Conservation (phyloP, 2,888 invertebrate genomes). For the Folsomia manolachei region DNA sequence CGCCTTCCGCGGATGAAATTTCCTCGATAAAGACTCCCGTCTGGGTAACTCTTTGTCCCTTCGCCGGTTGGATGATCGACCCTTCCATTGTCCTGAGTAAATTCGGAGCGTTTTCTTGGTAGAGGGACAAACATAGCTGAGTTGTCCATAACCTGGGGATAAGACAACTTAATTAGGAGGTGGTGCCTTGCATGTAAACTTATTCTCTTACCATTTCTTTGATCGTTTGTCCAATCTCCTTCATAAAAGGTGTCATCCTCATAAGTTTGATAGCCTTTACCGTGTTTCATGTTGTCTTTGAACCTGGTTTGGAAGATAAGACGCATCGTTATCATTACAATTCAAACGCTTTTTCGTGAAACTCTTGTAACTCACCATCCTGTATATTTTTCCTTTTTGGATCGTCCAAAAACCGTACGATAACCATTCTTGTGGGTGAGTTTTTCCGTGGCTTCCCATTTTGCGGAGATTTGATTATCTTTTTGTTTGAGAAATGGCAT, state of each 20-base stretch:
- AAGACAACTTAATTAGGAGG: not conserved
- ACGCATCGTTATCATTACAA: not conserved
- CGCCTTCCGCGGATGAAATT: slow-evolving; percentile 61
- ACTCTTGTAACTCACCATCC: slow-evolving; percentile 36
- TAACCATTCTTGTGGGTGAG: slow-evolving; percentile 43
- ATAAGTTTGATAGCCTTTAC: slow-evolving; percentile 53
- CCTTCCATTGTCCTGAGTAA: slow-evolving; percentile 43
- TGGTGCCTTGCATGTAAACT: not conserved
- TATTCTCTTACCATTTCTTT: slow-evolving; percentile 55
- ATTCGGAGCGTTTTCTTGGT: slow-evolving; percentile 36
- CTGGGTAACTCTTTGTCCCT: slow-evolving; percentile 51
- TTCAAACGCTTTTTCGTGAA: not conserved
- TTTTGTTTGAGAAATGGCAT: slow-evolving; percentile 41
- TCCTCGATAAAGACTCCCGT: slow-evolving; percentile 67
- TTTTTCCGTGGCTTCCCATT: slow-evolving; percentile 30
- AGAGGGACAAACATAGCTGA: slow-evolving; percentile 33
- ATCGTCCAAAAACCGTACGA: slow-evolving; percentile 39
- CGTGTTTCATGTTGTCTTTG: slow-evolving; percentile 42
- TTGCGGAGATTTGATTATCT: slow-evolving; percentile 20
- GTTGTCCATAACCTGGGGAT: slow-evolving; percentile 55
- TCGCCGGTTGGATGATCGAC: slow-evolving; percentile 39
- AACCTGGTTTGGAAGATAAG: slow-evolving; percentile 1
- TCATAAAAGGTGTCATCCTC: slow-evolving; percentile 61
- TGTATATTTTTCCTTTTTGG: slow-evolving; percentile 42
- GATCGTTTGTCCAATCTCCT: slow-evolving; percentile 61